Conservation (phyloP, 2,797 vertebrate species). For the Tadarida brasiliensis region DNA sequence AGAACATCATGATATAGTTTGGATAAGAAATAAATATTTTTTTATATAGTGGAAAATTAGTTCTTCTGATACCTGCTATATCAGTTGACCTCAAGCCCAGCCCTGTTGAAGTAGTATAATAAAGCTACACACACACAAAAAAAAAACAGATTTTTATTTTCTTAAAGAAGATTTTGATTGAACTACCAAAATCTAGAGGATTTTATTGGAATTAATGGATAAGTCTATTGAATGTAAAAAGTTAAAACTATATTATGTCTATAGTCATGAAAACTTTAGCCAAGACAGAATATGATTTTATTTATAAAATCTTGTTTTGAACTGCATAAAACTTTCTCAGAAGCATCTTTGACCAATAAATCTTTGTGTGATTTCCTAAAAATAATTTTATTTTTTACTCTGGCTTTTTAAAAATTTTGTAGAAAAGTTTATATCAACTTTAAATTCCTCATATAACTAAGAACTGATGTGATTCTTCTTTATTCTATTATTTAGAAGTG, state of each 20-base stretch:
- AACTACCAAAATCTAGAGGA: neutral
- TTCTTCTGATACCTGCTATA: neutral
- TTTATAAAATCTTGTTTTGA: slow-evolving; percentile 30
- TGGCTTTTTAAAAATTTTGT: neutral
- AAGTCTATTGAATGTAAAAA: slow-evolving; percentile 2
- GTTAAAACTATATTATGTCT: slow-evolving; percentile 13
- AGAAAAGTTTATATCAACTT: neutral
- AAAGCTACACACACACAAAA: neutral
- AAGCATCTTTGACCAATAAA: neutral
- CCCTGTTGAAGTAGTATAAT: neutral
- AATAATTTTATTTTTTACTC: neutral
- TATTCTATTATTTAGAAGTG: neutral
- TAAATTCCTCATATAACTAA: neutral
- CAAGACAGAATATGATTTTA: neutral
- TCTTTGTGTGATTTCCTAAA: neutral
- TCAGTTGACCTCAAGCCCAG: neutral
- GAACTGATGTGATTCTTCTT: neutral
- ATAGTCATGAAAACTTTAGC: neutral
- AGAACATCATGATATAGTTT: neutral
- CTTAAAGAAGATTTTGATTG: neutral
- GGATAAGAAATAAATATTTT: neutral
- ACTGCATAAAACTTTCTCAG: neutral
- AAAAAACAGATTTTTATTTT: neutral
- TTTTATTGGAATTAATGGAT: neutral
- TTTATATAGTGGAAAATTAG: neutral